Conservation (phyloP, 2,888 invertebrate genomes). For the Pandemis corylana region DNA sequence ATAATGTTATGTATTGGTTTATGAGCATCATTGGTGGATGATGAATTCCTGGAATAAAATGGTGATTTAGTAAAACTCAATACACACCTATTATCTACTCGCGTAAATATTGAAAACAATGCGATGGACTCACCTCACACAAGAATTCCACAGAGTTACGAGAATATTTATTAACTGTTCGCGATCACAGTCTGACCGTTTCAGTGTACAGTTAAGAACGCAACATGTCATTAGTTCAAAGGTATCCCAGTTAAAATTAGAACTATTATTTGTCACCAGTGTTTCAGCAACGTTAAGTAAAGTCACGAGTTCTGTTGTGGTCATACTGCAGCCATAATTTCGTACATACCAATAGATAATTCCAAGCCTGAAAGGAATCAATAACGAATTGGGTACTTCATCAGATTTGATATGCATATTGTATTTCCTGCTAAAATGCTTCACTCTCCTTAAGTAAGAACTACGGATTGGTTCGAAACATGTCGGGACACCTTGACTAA, state of each 20-base stretch:
- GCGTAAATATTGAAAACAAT: not conserved
- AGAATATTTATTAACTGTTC: constrained; percentile 51
- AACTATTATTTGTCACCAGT: constrained; percentile 56
- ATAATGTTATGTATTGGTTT: constrained; percentile 68
- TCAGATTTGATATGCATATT: no score
- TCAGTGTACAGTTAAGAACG: constrained; percentile 52
- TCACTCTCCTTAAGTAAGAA: no score
- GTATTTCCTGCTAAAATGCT: no score
- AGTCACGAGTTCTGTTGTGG: constrained; percentile 55
- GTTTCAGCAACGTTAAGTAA: constrained; percentile 61
- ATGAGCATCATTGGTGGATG: constrained; percentile 57
- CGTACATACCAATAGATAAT: constrained; percentile 65
- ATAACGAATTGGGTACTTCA: not conserved
- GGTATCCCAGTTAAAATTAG: constrained; percentile 58
- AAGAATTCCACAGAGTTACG: constrained; percentile 70
- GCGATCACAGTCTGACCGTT: constrained; percentile 43
- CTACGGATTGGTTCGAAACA: no score
- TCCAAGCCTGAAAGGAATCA: constrained; percentile 66
- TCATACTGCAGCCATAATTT: constrained; percentile 57
- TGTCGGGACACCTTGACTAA: no score
- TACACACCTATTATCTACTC: not conserved
- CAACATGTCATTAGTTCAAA: constrained; percentile 59
- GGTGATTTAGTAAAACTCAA: not conserved
- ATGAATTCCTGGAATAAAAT: constrained; percentile 64
- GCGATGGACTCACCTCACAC: constrained; percentile 65